Evolutionary conservation across 2,113 vertebrate species (phyloP), one percentile per base, ranked within the genome.

Genomic region (Strix aluco): DNA sequence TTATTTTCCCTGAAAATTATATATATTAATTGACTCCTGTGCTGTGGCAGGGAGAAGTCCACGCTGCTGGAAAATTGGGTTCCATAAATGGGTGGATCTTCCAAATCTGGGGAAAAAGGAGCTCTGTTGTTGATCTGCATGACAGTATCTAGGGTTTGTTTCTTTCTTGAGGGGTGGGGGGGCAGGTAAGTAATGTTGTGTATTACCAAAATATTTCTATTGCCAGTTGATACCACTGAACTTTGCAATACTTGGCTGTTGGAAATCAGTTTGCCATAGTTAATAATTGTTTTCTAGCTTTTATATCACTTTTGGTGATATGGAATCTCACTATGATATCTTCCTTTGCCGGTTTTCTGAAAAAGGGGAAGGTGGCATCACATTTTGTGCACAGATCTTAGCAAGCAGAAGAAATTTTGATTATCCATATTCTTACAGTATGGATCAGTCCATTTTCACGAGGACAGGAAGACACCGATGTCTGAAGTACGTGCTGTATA

Each of bases 341-440:
- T 59, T 51, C 11, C 61, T 65, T 52, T 49, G n/a, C 6, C 25
- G 2, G 11, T 29, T 91, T 84, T 70, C 51, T 81, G 85, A n/a
- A n/a, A 84, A 66, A 61, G 13, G 10, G 36, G 26, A 80, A 62
- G 74, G 20, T 75, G 26, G 11, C 12, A 26, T 87, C 44, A 51
- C 36, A 15, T 51, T 55, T 71, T 18, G 17, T n/a, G 25, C 13
- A 4, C 30, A 27, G 34, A 38, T 54, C 69, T 81, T 42, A 73
- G 11, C 22, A 51, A 90, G 29, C 32, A 58, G 34, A 59, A 90
- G 25, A n/a, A 49, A 23, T 70, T 42, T 42, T 51, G 17, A 2
- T 70, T n/a, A 10, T 46, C 9, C 1, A 0, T 67, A 46, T 66
- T 73, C 22, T 0, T 0, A 10, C 44, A 32, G 5, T 62, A 4